Evolutionary conservation across 2,888 invertebrate species (phyloP), one percentile per base, ranked within the genome.

Genomic region (Theretra japonica): DNA sequence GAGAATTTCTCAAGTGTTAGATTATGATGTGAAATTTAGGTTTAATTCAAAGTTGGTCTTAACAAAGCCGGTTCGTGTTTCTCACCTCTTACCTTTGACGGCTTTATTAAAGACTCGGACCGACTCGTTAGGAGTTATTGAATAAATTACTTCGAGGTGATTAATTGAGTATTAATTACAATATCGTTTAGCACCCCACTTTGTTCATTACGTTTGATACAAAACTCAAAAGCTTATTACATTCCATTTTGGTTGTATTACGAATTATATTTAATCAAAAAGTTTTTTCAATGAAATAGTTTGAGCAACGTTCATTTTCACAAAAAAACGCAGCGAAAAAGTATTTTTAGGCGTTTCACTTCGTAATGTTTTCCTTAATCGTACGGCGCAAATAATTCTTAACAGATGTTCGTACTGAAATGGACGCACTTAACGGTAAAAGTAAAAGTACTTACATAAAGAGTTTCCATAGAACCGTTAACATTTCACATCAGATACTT

Each of bases 161-260:
- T 93, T 94, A 91, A 94, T 94, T 86, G 92, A 89, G 81, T 84
- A 88, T 92, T 94, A 93, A 94, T 94, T 91, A 90, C 93, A 83
- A 82, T 82, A 89, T 89, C 94, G 92, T 86, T 94, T 93, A 94
- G 90, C 88, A 82, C 84, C 86, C 86, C 81, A 76, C 79, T 86
- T 84, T 83, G 84, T 86, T 85, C 80, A 85, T 86, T 88, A 83
- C 77, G 78, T 76, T 72, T 75, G 74, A 80, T 82, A 79, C 76
- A 80, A 41, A 41, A 41, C 41, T 41, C 41, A 41, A 80, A 81
- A 80, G 50, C 68, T 53, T 30, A 60, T 68, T 69, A 28, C 59
- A 33, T 53, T 59, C 6, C 25, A 56, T 25, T 65, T 48, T 15
- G 23, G 23, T 65, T 48, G 15, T 48, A 25, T 65, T 48, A 21